phyloP scores from a whole-genome alignment of 2,113 vertebrate genomes.

The Centrocercus urophasianus region DNA sequence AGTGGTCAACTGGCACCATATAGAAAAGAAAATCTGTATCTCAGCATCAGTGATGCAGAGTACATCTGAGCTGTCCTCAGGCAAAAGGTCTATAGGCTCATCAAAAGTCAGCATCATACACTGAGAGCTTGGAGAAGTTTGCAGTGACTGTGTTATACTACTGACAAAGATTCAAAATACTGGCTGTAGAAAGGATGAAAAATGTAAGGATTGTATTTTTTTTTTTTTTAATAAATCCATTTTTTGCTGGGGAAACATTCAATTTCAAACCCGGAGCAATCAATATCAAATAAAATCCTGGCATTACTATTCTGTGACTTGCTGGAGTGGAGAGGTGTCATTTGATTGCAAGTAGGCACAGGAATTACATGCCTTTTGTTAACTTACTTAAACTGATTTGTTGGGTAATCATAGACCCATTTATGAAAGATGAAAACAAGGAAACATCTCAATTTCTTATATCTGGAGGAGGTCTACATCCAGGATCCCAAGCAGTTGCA shows the following conservation, averaged over 20 bases:
- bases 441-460: not conserved
- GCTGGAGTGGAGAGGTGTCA: not conserved
- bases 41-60: not conserved
- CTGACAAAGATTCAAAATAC: not conserved
- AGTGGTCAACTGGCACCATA: not conserved
- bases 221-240: not conserved
- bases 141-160: not conserved
- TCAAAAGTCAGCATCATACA: not conserved
- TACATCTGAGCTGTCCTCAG: slow-evolving; percentile 21
- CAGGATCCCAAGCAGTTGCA: slow-evolving; percentile 15
- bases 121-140: slow-evolving; percentile 8
- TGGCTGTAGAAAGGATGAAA: slow-evolving; percentile 39
- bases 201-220: slow-evolving; percentile 9
- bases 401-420: not conserved
- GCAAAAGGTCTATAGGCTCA: slow-evolving; percentile 25
- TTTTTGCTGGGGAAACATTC: slow-evolving; percentile 32
- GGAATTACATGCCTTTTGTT: slow-evolving; percentile 1
- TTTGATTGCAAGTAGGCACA: not conserved
- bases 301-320: not conserved
- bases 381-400: not conserved
- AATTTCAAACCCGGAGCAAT: not conserved
- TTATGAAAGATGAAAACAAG: not conserved
- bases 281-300: not conserved
- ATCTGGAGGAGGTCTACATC: not conserved
- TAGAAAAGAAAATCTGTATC: not conserved